Percentiles rank a stretch among this genome's conserved stretches.
Conservation (phyloP, 1,140 invertebrate species). For the Asobara japonica region DNA sequence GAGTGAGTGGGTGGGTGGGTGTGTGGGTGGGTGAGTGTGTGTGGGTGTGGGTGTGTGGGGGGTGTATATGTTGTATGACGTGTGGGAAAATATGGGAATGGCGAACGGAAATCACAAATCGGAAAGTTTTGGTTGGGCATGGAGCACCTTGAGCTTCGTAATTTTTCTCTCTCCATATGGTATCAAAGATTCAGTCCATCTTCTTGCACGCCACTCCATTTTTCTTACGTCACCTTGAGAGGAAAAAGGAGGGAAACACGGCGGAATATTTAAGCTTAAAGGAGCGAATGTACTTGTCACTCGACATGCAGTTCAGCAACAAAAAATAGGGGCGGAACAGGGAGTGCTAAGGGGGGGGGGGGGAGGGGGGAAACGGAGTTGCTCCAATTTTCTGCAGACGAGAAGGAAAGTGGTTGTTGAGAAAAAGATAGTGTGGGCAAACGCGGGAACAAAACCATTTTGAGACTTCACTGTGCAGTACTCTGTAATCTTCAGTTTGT, state of each 20-base stretch:
- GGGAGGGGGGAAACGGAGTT: not conserved
- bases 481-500: not conserved
- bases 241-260: not conserved
- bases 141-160: too few relatives aligned
- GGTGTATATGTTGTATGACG: too few relatives aligned
- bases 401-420: not conserved
- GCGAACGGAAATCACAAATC: too few relatives aligned
- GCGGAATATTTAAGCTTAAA: not conserved
- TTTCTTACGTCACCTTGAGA: not conserved
- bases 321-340: not conserved
- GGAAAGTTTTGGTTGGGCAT: too few relatives aligned
- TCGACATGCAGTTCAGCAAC: not conserved
- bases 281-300: slow-evolving; percentile 2
- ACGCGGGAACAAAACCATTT: slow-evolving; percentile 4
- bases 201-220: not conserved
- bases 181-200: not conserved
- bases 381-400: slow-evolving; percentile 7
- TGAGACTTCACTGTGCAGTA: not conserved
- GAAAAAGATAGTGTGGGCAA: not conserved
- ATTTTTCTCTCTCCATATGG: not conserved
- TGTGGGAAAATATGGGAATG: too few relatives aligned
- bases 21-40: too few relatives aligned
- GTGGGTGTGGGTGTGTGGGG: too few relatives aligned
- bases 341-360: not conserved
- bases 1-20: too few relatives aligned